These are phyloP conservation scores for Cebus imitator DNA, from an alignment of 2,113 vertebrate species.

Conservation along the genomic window DNA sequence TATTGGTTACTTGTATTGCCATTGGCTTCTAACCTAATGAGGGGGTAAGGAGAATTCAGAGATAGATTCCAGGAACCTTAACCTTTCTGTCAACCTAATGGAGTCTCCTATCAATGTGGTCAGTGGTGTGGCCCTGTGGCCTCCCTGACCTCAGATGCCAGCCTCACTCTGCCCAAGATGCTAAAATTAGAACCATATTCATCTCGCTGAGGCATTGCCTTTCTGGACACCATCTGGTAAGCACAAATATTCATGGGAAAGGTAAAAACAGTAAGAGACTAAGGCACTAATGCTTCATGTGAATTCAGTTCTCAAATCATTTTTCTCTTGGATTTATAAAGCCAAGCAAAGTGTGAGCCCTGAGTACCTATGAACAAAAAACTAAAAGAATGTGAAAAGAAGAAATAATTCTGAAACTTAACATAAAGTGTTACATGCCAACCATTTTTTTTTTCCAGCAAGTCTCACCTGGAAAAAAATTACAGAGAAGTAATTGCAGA, in stretches of 20 bases:
- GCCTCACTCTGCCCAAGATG: not conserved
- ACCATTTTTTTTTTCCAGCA: not conserved
- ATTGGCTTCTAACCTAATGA: not conserved
- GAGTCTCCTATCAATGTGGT: not conserved
- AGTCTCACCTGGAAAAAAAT: not conserved
- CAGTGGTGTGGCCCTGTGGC: not conserved
- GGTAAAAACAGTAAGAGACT: not conserved
- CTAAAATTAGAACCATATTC: not conserved
- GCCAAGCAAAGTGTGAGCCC: not conserved
- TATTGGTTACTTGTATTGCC: not conserved
- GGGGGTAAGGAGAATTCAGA: not conserved
- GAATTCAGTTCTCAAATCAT: constrained; percentile 28
- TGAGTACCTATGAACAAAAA: not conserved
- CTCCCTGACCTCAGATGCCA: not conserved
- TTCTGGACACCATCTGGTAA: not conserved
- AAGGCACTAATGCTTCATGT: not conserved
- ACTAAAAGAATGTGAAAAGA: constrained; percentile 13
- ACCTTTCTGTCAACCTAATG: not conserved
- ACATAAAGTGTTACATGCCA: not conserved
- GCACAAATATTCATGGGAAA: not conserved
- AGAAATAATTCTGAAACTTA: constrained; percentile 18
- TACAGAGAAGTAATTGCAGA: not conserved
- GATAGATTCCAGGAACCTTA: not conserved
- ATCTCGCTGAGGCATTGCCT: not conserved
- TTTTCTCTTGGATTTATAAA: not conserved